phyloP scores from a whole-genome alignment of 64 coral and sea anemone genomes.

The Pocillopora damicornis region DNA sequence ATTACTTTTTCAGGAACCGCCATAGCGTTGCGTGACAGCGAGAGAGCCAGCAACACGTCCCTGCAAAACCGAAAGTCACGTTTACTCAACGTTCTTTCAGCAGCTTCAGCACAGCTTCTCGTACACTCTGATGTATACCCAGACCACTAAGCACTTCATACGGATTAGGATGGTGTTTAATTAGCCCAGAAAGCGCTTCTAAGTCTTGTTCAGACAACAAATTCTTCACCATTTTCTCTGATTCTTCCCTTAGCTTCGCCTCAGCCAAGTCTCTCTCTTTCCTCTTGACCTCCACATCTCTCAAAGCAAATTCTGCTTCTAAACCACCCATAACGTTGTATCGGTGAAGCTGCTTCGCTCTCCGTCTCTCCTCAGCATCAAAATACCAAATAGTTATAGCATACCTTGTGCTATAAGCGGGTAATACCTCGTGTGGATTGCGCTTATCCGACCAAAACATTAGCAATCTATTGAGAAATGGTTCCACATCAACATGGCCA shows the following conservation, averaged over 20 bases:
- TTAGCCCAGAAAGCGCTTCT: slow-evolving; percentile 23
- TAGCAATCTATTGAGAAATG: slow-evolving; percentile 77
- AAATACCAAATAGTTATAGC: slow-evolving; percentile 96
- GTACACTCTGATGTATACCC: slow-evolving; percentile 43
- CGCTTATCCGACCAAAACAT: slow-evolving; percentile 94
- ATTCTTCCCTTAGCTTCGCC: slow-evolving; percentile 45
- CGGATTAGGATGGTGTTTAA: slow-evolving; percentile 47
- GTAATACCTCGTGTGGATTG: slow-evolving; percentile 90
- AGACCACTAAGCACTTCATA: slow-evolving; percentile 5
- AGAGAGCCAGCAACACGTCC: neutral
- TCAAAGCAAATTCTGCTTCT: slow-evolving; percentile 34
- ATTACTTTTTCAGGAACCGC: too few relatives aligned
- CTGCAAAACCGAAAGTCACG: neutral
- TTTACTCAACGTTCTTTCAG: slow-evolving; percentile 4
- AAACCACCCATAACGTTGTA: slow-evolving; percentile 27
- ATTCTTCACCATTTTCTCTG: slow-evolving; percentile 51
- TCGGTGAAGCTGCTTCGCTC: slow-evolving; percentile 55
- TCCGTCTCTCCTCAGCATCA: slow-evolving; percentile 68
- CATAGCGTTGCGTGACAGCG: too few relatives aligned
- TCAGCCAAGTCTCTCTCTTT: slow-evolving; percentile 56
- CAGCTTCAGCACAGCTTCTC: slow-evolving; percentile 42
- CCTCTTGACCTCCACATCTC: slow-evolving; percentile 68
- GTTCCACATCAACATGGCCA: slow-evolving; percentile 70
- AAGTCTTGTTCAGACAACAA: slow-evolving; percentile 58
- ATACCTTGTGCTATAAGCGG: slow-evolving; percentile 62